These are phyloP conservation scores for honey bee (Apis mellifera) DNA, from an alignment of 1,140 invertebrate species.

Conservation along the genomic window DNA sequence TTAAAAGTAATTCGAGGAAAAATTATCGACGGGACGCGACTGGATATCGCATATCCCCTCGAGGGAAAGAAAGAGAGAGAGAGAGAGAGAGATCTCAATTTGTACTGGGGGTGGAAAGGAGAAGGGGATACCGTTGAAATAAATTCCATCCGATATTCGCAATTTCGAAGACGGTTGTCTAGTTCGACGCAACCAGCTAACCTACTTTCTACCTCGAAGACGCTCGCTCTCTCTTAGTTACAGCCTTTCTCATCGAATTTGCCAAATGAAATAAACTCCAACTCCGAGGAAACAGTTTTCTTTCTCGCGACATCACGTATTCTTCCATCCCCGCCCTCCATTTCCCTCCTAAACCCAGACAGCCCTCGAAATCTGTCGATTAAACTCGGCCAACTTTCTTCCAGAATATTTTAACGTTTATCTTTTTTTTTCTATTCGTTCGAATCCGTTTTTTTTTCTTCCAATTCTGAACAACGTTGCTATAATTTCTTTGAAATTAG, in stretches of 20 bases:
- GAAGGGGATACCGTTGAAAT: constrained; percentile 18
- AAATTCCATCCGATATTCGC: constrained; percentile 38
- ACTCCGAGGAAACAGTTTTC: constrained; percentile 33
- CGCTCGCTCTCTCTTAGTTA: constrained; percentile 32
- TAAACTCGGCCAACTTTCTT: not conserved
- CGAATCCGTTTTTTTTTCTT: too few relatives aligned
- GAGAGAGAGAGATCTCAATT: not conserved
- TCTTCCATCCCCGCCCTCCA: not conserved
- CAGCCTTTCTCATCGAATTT: constrained; percentile 46
- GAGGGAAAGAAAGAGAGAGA: too few relatives aligned
- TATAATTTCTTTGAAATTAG: too few relatives aligned
- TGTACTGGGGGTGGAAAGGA: not conserved
- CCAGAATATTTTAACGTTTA: not conserved
- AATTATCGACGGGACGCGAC: constrained; percentile 1
- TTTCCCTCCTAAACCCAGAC: not conserved
- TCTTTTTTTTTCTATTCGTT: not conserved
- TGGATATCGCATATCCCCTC: not conserved
- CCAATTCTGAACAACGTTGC: too few relatives aligned
- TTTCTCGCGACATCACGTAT: constrained; percentile 15
- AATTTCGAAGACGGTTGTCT: constrained; percentile 25
- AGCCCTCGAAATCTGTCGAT: not conserved
- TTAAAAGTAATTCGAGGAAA: not conserved
- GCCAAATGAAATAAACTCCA: constrained; percentile 44
- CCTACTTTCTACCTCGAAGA: constrained; percentile 24
- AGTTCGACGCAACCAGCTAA: constrained; percentile 3